phyloP scores from a whole-genome alignment of 1,140 invertebrate genomes.

The Neuroterus valhalla region DNA sequence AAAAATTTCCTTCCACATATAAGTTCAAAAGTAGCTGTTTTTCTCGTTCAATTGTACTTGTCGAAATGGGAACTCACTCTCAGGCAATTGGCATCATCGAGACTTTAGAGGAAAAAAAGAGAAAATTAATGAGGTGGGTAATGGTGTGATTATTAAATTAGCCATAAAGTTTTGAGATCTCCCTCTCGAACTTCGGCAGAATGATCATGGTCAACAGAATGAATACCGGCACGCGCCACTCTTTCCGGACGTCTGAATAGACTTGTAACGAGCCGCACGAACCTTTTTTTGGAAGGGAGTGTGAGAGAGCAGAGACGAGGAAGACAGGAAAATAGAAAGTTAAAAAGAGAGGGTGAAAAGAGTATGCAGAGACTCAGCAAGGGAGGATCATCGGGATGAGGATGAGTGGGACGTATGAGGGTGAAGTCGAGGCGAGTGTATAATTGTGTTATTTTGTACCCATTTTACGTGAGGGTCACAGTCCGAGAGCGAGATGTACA shows the following conservation, averaged over 20 bases:
- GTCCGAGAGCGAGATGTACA: slow-evolving; percentile 66
- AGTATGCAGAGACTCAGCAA: slow-evolving; percentile 43
- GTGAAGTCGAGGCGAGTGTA: slow-evolving; percentile 65
- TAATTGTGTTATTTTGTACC: slow-evolving; percentile 75
- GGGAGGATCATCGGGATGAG: slow-evolving; percentile 53
- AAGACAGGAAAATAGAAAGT: slow-evolving; percentile 38
- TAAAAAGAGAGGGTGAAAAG: slow-evolving; percentile 52
- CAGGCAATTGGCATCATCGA: slow-evolving; percentile 17
- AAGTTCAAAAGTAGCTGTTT: too few species aligned
- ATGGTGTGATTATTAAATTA: slow-evolving; percentile 69
- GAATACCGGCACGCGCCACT: slow-evolving; percentile 72
- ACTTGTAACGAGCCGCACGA: slow-evolving; percentile 73
- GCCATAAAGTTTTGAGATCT: slow-evolving; percentile 64
- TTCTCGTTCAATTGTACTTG: not conserved
- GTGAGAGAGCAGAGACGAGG: slow-evolving; percentile 43
- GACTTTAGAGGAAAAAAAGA: slow-evolving; percentile 41
- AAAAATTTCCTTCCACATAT: too few species aligned
- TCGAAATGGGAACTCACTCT: not conserved
- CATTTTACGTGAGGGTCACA: slow-evolving; percentile 70
- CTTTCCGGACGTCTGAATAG: slow-evolving; percentile 73
- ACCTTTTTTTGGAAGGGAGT: slow-evolving; percentile 50
- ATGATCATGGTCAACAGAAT: slow-evolving; percentile 69
- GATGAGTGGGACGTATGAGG: slow-evolving; percentile 52
- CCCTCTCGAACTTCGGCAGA: slow-evolving; percentile 28
- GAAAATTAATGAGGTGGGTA: slow-evolving; percentile 49